Percentiles rank a stretch among this genome's conserved stretches.
These are phyloP conservation scores for Onychostoma macrolepis DNA, from an alignment of 2,113 vertebrate genomes.

Conservation along the genomic window DNA sequence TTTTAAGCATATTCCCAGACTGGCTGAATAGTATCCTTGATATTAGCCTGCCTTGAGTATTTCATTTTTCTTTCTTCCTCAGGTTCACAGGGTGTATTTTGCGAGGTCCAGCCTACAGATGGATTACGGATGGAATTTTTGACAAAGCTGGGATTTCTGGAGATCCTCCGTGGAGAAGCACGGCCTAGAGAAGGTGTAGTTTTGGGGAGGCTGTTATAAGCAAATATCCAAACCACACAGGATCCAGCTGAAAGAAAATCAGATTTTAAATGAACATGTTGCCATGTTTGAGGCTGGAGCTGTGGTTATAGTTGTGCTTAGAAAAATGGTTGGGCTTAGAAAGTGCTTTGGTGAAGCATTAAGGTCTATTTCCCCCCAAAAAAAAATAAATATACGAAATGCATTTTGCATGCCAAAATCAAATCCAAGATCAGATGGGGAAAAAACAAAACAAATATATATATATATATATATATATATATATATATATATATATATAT, in stretches of 20 bases:
- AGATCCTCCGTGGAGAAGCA: slow-evolving; percentile 80
- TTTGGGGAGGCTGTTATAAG: slow-evolving; percentile 81
- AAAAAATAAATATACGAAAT: not conserved
- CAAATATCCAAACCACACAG: not conserved
- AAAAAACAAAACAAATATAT: too few species aligned
- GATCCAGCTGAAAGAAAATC: not conserved
- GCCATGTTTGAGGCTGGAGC: not conserved
- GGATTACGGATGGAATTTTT: slow-evolving; percentile 80
- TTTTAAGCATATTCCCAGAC: not conserved
- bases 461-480: too few species aligned
- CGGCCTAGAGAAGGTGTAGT: slow-evolving; percentile 70
- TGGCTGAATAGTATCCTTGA: not conserved
- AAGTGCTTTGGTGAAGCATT: not conserved
- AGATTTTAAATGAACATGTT: not conserved
- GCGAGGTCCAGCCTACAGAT: slow-evolving; percentile 80
- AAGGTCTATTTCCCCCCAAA: not conserved
- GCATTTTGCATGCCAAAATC: not conserved
- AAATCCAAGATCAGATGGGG: not conserved
- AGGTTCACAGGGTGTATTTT: slow-evolving; percentile 86
- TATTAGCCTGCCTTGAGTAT: not conserved
- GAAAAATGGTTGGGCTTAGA: not conserved
- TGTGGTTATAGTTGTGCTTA: not conserved
- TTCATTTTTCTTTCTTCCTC: not conserved
- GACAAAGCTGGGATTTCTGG: slow-evolving; percentile 82
- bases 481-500: too few species aligned